Conservation (phyloP, 2,797 vertebrate genomes). For the Scyliorhinus canicula region DNA sequence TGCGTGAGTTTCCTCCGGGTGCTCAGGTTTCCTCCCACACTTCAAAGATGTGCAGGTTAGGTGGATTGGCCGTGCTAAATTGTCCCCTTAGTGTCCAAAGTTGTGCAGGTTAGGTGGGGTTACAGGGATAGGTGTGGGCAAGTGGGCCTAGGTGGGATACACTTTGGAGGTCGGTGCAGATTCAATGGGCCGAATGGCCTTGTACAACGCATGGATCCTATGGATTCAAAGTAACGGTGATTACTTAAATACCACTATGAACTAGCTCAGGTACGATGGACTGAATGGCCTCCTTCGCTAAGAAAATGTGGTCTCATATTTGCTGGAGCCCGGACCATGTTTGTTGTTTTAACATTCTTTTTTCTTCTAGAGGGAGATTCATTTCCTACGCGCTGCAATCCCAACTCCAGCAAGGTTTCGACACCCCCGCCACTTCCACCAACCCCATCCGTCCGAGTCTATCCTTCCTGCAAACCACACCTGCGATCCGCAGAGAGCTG, state of each 20-base stretch:
- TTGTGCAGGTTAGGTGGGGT: too few relatives aligned
- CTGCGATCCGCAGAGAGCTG: constrained; percentile 71
- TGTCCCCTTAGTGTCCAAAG: too few relatives aligned
- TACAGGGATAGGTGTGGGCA: too few relatives aligned
- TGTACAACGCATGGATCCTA: too few relatives aligned
- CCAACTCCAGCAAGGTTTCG: constrained; percentile 45
- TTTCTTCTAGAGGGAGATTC: constrained; percentile 59
- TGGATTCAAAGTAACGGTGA: too few relatives aligned
- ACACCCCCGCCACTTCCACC: constrained; percentile 41
- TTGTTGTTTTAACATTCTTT: not conserved
- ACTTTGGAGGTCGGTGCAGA: too few relatives aligned
- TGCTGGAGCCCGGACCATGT: not conserved
- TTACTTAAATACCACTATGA: not conserved
- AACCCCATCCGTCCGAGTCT: constrained; percentile 35
- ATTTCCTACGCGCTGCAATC: constrained; percentile 56
- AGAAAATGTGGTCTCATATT: not conserved
- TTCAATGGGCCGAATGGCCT: too few relatives aligned
- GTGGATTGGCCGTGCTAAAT: too few relatives aligned
- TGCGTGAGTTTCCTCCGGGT: too few relatives aligned
- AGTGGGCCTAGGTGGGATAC: too few relatives aligned
- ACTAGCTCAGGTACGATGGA: not conserved
- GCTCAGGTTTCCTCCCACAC: too few relatives aligned
- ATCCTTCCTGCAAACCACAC: constrained; percentile 50
- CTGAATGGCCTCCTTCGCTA: not conserved
- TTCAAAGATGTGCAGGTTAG: too few relatives aligned